These are phyloP conservation scores for Crotophaga sulcirostris DNA, from an alignment of 2,113 vertebrate genomes.

Conservation along the genomic window DNA sequence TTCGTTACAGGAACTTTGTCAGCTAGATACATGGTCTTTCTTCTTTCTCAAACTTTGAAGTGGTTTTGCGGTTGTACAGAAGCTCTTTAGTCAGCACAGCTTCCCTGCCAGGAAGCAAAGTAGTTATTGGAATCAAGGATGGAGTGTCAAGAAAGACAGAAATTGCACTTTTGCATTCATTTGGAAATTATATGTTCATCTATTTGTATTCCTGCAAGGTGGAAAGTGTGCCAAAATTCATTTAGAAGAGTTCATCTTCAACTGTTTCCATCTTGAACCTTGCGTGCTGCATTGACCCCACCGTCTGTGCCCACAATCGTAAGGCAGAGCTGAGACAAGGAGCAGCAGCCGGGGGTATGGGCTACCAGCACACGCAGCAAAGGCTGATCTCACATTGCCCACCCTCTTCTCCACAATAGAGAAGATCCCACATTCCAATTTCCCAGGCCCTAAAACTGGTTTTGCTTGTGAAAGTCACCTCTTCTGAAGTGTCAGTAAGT, in stretches of 20 bases:
- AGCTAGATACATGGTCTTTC: background rate
- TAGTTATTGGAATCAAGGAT: background rate
- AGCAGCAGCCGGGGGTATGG: background rate
- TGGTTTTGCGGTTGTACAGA: background rate
- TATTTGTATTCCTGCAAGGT: background rate
- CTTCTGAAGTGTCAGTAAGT: background rate
- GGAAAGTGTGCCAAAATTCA: background rate
- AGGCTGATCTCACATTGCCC: background rate
- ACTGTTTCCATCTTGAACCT: background rate
- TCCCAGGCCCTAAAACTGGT: background rate
- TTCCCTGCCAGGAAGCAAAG: background rate
- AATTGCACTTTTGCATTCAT: background rate
- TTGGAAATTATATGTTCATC: background rate
- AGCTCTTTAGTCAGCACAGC: background rate
- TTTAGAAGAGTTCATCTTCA: background rate
- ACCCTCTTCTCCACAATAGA: background rate
- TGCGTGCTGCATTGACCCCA: too few species aligned
- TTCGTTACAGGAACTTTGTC: constrained; percentile 1
- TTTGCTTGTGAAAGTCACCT: background rate
- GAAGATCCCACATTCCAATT: background rate
- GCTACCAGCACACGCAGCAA: background rate
- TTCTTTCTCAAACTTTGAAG: background rate
- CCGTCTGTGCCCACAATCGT: fast-evolving
- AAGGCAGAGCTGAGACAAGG: background rate
- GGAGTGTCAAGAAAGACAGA: background rate